phyloP scores from a whole-genome alignment of 2,113 vertebrate genomes.

The Python bivittatus region DNA sequence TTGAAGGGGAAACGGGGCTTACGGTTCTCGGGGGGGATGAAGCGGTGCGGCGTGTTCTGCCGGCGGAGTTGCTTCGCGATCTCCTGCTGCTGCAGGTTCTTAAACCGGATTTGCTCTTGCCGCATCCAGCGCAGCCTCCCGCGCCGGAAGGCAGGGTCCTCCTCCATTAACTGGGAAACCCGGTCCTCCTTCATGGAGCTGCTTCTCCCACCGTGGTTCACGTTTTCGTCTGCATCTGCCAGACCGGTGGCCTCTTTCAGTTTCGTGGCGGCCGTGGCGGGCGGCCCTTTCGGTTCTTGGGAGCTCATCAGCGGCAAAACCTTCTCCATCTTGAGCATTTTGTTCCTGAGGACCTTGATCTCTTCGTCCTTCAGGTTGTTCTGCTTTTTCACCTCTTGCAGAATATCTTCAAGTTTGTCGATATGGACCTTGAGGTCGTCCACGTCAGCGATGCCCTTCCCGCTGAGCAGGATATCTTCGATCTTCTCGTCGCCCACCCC shows the following conservation, averaged over 20 bases:
- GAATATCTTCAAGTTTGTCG: conserved; percentile 95
- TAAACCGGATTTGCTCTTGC: conserved; percentile 92
- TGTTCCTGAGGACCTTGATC: conserved; percentile 91
- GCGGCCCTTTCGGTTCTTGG: conserved; percentile 73
- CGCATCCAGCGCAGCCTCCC: conserved; percentile 91
- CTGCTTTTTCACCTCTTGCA: conserved; percentile 98
- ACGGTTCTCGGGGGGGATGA: conserved; percentile 96
- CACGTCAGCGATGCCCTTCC: conserved; percentile 81
- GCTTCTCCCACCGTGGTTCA: conserved; percentile 56
- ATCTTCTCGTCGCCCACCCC: conserved; percentile 95
- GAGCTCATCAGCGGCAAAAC: conserved; percentile 90
- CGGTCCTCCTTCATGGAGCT: conserved; percentile 76
- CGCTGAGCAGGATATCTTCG: conserved; percentile 83
- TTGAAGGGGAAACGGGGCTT: conserved; percentile 97
- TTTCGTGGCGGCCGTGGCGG: conserved; percentile 35
- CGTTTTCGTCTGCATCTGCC: conserved; percentile 21
- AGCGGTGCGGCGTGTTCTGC: conserved; percentile 87
- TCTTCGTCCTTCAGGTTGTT: conserved; percentile 99
- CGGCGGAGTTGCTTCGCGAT: conserved; percentile 92
- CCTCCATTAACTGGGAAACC: conserved; percentile 75
- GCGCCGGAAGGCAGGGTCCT: conserved; percentile 82
- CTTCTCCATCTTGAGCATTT: conserved; percentile 99
- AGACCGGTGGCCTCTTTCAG: not conserved
- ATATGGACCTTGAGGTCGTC: conserved; percentile 97
- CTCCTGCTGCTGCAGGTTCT: conserved; percentile 95